Conservation (phyloP, 2,113 vertebrate genomes). For the Rhynchopsitta pachyrhyncha region DNA sequence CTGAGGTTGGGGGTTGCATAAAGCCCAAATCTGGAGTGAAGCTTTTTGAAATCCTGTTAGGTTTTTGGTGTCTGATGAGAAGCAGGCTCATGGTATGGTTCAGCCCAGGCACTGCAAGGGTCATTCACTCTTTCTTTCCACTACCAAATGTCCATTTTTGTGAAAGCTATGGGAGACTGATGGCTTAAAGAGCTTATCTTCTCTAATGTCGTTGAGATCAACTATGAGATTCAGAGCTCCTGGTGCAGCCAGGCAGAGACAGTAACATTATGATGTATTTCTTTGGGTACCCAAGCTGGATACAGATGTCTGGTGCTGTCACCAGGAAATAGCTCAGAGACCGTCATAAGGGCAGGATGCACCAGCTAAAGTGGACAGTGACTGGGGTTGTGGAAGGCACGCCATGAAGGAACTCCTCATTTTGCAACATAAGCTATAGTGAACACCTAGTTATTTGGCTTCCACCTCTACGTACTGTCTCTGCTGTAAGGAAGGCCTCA, state of each 20-base stretch:
- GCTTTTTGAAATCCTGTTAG: neutral
- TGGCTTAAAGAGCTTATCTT: neutral
- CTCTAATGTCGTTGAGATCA: neutral
- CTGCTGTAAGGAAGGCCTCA: neutral
- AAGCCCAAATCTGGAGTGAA: neutral
- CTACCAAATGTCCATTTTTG: neutral
- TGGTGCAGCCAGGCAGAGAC: neutral
- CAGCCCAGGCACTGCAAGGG: neutral
- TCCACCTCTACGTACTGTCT: neutral
- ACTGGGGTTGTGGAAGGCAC: neutral
- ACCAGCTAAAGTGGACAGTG: neutral
- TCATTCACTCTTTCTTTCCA: neutral
- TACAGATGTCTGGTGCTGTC: neutral
- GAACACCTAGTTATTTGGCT: neutral
- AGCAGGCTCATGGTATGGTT: neutral
- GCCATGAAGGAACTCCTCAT: neutral
- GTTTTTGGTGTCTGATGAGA: neutral
- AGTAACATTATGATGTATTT: neutral
- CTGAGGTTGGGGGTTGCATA: neutral
- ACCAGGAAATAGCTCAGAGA: neutral
- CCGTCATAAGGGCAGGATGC: neutral
- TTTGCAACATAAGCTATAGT: neutral
- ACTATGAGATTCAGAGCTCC: neutral
- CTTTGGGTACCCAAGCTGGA: neutral
- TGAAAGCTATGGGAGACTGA: neutral